Evolutionary conservation across 2,113 vertebrate genomes (phyloP), one percentile per base, ranked within the genome.

Genomic region (Centropus unirufus): DNA sequence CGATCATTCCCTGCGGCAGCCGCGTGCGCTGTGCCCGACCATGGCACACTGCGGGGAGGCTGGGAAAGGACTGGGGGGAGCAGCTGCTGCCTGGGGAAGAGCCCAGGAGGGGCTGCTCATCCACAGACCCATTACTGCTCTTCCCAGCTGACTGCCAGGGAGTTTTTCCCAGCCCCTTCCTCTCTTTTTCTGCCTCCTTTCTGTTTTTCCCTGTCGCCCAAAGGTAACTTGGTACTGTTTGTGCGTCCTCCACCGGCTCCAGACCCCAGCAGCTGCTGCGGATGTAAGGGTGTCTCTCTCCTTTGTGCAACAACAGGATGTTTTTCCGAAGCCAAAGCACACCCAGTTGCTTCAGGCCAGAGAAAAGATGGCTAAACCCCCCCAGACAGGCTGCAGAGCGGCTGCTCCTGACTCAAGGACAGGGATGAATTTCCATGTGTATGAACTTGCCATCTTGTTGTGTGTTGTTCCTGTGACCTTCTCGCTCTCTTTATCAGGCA

Each of bases 401-500:
- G 16, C 62, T 80, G 63, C 51, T 83, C 9, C 24, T 3, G 11
- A 16, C 62, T 22, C 13, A 2, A 30, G 51, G 29, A n/a, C 39
- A 20, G 58, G 58, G 69, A 52, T 68, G 47, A 27, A 32, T 49
- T 75, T 69, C 12, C 75, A 12, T 46, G 34, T 19, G 1, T 27
- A 4, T 44, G 47, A 91, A 21, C 36, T 20, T 12, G 7, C 9
- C 23, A 8, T 21, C 54, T 36, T 21, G 11, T 18, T 19, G 16
- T 34, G 12, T 4, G 6, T 64, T 30, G 29, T 54, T 42, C 63
- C 62, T 49, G 24, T 96, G 51, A 97, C 72, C 87, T 79, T 67
- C 9, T 64, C 16, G 0, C 30, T 87, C 77, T 88, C n/a, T 95
- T 92, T 69, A 76, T 40, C 97, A 99, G 99, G 83, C 97, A 61